Conservation (phyloP, 2,797 vertebrate species). For the Gallinago nigripennis region DNA sequence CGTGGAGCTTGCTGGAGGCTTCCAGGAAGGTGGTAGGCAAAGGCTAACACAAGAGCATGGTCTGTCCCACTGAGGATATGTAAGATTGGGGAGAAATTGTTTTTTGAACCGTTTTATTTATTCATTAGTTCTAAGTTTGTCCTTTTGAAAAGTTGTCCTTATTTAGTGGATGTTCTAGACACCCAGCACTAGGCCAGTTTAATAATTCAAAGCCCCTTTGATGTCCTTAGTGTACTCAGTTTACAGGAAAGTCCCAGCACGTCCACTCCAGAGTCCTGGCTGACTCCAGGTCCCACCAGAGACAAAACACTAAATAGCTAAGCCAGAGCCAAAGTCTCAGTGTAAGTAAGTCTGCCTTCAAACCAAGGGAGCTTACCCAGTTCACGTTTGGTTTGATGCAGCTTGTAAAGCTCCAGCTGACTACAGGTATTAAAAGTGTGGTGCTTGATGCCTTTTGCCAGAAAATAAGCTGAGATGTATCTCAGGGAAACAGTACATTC, state of each 20-base stretch:
- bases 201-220: constrained; percentile 28
- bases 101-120: background rate
- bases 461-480: background rate
- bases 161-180: background rate
- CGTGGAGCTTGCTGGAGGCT: background rate
- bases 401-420: background rate
- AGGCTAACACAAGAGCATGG: background rate
- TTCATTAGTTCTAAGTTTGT: background rate
- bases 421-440: background rate
- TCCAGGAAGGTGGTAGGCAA: background rate
- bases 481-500: background rate
- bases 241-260: constrained; percentile 24
- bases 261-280: background rate
- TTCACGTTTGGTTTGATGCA: background rate
- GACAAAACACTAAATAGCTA: background rate
- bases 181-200: background rate
- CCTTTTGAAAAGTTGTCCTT: background rate
- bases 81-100: background rate
- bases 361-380: background rate
- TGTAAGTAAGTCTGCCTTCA: background rate
- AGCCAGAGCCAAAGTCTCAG: background rate
- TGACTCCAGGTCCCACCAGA: background rate
- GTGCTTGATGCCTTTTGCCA: background rate
- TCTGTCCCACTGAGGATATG: background rate
- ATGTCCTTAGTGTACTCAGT: background rate